Conservation (phyloP, 2,888 invertebrate species). For the Leptopilina syphax region DNA sequence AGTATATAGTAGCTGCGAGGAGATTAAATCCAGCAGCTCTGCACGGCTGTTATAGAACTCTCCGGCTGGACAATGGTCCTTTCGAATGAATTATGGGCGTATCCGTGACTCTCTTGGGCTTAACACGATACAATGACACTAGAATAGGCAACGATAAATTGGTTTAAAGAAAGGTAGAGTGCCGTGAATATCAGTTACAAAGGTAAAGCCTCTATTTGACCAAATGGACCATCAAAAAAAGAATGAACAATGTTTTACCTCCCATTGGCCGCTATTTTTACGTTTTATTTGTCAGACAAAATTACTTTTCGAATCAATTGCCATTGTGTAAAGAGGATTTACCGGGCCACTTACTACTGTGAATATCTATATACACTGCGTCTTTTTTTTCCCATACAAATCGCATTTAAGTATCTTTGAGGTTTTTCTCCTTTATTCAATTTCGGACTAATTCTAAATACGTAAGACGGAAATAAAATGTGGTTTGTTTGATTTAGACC, state of each 20-base stretch:
- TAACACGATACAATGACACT: constrained; percentile 51
- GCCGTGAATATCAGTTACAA: constrained; percentile 53
- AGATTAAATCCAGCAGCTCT: constrained; percentile 32
- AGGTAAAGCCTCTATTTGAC: constrained; percentile 45
- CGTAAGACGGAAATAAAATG: no score
- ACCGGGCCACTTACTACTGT: neutral
- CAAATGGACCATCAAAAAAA: constrained; percentile 39
- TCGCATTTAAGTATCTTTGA: neutral
- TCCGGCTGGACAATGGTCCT: constrained; percentile 48
- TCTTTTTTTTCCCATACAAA: neutral
- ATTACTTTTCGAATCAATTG: constrained; percentile 16
- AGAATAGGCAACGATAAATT: constrained; percentile 48
- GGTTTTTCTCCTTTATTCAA: neutral
- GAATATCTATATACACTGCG: neutral
- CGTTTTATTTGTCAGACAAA: constrained; percentile 8
- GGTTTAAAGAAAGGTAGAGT: constrained; percentile 47
- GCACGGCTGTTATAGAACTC: constrained; percentile 27
- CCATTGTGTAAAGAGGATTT: neutral
- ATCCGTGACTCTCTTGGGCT: constrained; percentile 48
- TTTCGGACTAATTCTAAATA: neutral
- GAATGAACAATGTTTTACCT: constrained; percentile 25
- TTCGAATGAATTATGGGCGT: constrained; percentile 55
- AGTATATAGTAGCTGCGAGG: neutral
- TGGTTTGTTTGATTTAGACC: no score
- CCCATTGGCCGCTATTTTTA: neutral